These are phyloP conservation scores for Bombus consobrinus DNA, from an alignment of 1,140 invertebrate genomes.

Conservation along the genomic window DNA sequence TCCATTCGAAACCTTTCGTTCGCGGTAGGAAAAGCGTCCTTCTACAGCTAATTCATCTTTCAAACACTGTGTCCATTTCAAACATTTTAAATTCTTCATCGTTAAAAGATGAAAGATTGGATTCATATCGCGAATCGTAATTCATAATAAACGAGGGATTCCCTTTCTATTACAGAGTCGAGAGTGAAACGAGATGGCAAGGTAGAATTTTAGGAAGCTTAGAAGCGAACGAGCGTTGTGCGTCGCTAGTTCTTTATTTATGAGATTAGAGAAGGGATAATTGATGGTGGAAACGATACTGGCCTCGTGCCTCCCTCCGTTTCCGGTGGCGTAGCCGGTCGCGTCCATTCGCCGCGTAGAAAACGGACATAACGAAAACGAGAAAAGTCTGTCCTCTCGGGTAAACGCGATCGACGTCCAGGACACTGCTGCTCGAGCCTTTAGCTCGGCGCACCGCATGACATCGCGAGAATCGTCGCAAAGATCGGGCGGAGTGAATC, in stretches of 20 bases:
- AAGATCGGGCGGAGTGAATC: not conserved
- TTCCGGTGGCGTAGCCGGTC: not conserved
- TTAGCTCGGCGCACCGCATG: not conserved
- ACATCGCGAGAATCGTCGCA: not conserved
- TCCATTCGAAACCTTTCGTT: conserved; percentile 23
- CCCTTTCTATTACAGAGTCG: too few species aligned
- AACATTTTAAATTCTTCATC: too few species aligned
- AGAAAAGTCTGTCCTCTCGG: not conserved
- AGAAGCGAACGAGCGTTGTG: not conserved
- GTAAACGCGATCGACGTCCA: not conserved
- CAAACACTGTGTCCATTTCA: not conserved
- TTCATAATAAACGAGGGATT: too few species aligned
- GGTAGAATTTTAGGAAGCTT: conserved; percentile 29
- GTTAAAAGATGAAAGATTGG: too few species aligned
- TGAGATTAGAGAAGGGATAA: conserved; percentile 44
- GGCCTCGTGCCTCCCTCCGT: not conserved
- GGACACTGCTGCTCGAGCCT: not conserved
- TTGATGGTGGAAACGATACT: conserved; percentile 23
- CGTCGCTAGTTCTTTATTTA: conserved; percentile 40
- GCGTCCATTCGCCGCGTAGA: too few species aligned
- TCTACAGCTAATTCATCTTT: not conserved
- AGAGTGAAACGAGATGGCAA: not conserved
- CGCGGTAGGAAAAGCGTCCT: not conserved
- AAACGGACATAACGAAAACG: not conserved
- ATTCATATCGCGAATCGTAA: too few species aligned